Base-by-base conservation (phyloP, 1,140 invertebrate genomes). In the Eriosoma lanigerum region DNA sequence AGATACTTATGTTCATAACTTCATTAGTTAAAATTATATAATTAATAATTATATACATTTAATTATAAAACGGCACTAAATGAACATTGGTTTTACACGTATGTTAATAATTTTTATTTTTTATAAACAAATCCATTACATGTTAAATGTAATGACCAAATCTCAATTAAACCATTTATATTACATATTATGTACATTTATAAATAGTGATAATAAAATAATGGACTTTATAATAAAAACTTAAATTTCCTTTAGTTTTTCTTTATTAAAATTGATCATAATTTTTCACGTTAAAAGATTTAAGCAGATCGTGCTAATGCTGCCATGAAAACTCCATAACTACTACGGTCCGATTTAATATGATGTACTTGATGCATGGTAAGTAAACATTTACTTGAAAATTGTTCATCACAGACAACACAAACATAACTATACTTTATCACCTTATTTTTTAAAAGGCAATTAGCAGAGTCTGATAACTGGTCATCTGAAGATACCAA, bases 361-460 rank as follows among this genome's bases (percentile, higher is more conserved):
- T 78, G 75, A 3, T 60, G 75, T 3, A 78, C 56, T 78, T 78
- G 75, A 17, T 78, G 75, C 52, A 60, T 60, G 19, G 75, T 60
- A 19, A 78, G 75, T 29, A 46, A 78, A 50, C 54, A 60, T 78
- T 78, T 78, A 46, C 32, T 60, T 38, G 10, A 9, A 15, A 78
- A 78, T 46, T 21, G n/a, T 78, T 60, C 24, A 29, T 78, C 75
- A 48, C 75, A 78, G 62, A 60, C n/a, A 58, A 78, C 75, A 78
- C 75, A 78, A 24, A 58, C 50, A 38, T 56, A 56, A 13, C 50
- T 46, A 26, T 68, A 68, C 24, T 48, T 68, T 17, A 24, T 9
- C 10, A 2, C 15, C 48, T 21, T 19, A 10, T 72, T 26, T n/a
- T 72, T 72, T 52, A 24, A 19, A 52, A 26, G 24, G 19, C 24